Evolutionary conservation across 2,797 vertebrate species (phyloP).

Genomic region (Acrossocheilus fasciatus): DNA sequence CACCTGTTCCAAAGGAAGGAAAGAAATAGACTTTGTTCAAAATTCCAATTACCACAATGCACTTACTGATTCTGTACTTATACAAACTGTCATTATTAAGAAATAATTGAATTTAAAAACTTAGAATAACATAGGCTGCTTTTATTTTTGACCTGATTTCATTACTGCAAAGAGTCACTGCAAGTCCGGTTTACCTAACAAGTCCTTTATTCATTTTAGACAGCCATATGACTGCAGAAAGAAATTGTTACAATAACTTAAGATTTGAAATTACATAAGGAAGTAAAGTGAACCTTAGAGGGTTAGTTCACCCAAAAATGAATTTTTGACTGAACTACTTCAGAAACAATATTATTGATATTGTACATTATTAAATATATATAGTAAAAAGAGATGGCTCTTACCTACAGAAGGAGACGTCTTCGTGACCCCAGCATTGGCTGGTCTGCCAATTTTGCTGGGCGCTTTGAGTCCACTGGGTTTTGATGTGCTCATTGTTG

Average conservation of each 20-base stretch:
- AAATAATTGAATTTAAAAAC: no score
- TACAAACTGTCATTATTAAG: not conserved
- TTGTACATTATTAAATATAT: no score
- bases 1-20: slow-evolving; percentile 57
- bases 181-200: not conserved
- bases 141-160: no score
- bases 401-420: slow-evolving; percentile 75
- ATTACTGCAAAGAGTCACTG: no score
- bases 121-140: no score
- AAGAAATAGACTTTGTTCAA: not conserved
- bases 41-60: not conserved
- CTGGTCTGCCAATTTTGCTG: slow-evolving; percentile 87
- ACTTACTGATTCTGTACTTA: not conserved
- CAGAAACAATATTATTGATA: not conserved
- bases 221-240: not conserved
- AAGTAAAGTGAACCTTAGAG: not conserved
- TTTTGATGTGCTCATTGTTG: slow-evolving; percentile 92
- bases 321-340: no score
- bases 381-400: not conserved
- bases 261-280: not conserved
- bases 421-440: slow-evolving; percentile 78
- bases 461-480: slow-evolving; percentile 94
- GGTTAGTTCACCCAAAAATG: not conserved
- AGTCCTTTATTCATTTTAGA: not conserved
- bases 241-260: not conserved